phyloP scores from a whole-genome alignment of 2,113 vertebrate species.

The Marmota monax region DNA sequence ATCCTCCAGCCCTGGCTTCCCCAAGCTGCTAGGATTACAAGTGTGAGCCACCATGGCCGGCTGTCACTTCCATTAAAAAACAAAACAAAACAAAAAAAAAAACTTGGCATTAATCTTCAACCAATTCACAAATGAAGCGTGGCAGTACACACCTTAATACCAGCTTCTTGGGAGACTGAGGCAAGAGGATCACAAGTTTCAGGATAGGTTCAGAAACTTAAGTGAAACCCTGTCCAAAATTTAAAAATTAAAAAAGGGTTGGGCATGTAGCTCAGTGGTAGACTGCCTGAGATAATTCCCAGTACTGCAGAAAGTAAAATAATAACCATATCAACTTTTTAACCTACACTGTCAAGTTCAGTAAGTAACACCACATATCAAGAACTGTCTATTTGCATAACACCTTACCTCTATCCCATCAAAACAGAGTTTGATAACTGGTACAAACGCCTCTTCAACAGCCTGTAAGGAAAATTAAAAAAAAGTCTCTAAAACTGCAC shows the following conservation, averaged over 20 bases:
- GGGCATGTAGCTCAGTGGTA: not conserved
- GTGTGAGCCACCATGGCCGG: too few relatives aligned
- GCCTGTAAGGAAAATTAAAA: constrained; percentile 87
- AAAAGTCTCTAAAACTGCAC: not conserved
- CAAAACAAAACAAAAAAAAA: too few relatives aligned
- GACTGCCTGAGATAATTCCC: not conserved
- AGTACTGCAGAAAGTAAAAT: not conserved
- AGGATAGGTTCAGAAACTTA: not conserved
- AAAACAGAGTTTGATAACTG: constrained; percentile 95
- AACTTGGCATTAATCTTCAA: too few relatives aligned
- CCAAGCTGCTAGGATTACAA: too few relatives aligned
- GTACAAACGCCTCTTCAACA: constrained; percentile 95
- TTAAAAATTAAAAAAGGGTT: not conserved
- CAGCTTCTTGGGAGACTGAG: not conserved
- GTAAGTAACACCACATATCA: not conserved
- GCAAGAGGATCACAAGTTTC: not conserved
- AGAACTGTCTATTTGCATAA: not conserved
- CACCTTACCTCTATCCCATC: constrained; percentile 94
- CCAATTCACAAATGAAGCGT: not conserved
- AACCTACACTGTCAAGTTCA: not conserved
- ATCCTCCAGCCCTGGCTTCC: too few relatives aligned
- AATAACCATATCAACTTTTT: not conserved
- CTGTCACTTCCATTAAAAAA: too few relatives aligned
- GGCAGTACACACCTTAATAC: not conserved
- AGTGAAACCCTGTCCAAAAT: not conserved